phyloP scores from a whole-genome alignment of 2,888 invertebrate species.

The Spilarctia lutea region DNA sequence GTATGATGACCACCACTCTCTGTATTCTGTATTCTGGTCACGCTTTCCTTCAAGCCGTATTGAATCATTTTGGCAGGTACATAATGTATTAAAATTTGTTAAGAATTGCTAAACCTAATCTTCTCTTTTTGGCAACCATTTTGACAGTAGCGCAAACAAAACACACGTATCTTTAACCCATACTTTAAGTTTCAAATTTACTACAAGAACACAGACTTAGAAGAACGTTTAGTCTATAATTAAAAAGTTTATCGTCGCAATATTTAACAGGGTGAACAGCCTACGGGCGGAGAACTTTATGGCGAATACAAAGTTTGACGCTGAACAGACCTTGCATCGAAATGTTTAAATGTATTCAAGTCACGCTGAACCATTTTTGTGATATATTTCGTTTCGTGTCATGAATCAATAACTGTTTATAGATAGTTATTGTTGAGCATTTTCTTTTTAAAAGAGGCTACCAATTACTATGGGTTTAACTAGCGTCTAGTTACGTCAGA shows the following conservation, averaged over 20 bases:
- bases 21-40: no score
- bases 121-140: background rate
- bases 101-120: background rate
- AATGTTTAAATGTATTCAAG: slow-evolving; percentile 7
- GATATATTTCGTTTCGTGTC: background rate
- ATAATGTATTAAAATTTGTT: no score
- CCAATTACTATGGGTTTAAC: no score
- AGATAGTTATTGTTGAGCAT: background rate
- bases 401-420: background rate
- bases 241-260: slow-evolving; percentile 7
- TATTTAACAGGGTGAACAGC: slow-evolving; percentile 1
- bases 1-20: no score
- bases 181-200: background rate
- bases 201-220: background rate
- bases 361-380: background rate
- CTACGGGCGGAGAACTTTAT: slow-evolving; percentile 6
- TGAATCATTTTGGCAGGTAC: no score
- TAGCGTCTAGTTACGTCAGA: no score
- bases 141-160: background rate
- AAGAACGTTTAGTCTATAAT: slow-evolving; percentile 1
- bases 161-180: background rate
- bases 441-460: background rate
- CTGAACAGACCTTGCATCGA: slow-evolving; percentile 1
- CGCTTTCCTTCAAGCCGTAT: no score
- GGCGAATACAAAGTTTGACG: slow-evolving; percentile 6